Conservation (phyloP, 2,888 invertebrate species). For the Siphonodentalium dalli region DNA sequence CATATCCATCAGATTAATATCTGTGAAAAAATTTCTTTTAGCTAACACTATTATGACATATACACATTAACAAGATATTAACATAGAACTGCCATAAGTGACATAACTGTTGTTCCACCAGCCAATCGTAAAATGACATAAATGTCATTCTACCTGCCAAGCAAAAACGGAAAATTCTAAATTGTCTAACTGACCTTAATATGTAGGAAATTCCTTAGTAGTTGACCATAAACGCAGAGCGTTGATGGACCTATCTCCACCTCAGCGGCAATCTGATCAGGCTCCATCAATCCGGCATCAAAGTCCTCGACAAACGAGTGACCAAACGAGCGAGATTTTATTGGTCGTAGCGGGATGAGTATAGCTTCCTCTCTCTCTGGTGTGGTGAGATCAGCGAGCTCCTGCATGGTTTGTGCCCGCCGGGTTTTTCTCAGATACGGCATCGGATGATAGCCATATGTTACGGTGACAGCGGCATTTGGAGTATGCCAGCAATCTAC, state of each 20-base stretch:
- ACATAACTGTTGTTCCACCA: no score
- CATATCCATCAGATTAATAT: no score
- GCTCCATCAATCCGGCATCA: constrained; percentile 83
- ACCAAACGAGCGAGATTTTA: constrained; percentile 29
- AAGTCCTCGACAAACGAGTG: constrained; percentile 70
- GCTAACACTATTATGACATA: no score
- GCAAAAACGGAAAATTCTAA: not conserved
- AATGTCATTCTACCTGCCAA: no score
- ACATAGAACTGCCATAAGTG: no score
- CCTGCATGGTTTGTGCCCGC: constrained; percentile 75
- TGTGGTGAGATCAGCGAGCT: constrained; percentile 76
- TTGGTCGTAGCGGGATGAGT: constrained; percentile 86
- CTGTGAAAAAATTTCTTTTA: no score
- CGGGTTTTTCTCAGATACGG: constrained; percentile 87
- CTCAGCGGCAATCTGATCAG: constrained; percentile 90
- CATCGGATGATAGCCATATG: constrained; percentile 90
- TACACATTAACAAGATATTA: no score
- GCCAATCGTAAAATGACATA: no score
- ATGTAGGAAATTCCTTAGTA: constrained; percentile 87
- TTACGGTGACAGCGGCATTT: constrained; percentile 88
- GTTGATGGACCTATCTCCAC: constrained; percentile 94
- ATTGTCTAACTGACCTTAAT: constrained; percentile 71
- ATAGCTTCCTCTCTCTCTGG: constrained; percentile 94
- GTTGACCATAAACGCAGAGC: constrained; percentile 87
- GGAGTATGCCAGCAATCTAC: constrained; percentile 96